Evolutionary conservation across 1,140 invertebrate genomes (phyloP).

Genomic region (Holotrichia oblita): DNA sequence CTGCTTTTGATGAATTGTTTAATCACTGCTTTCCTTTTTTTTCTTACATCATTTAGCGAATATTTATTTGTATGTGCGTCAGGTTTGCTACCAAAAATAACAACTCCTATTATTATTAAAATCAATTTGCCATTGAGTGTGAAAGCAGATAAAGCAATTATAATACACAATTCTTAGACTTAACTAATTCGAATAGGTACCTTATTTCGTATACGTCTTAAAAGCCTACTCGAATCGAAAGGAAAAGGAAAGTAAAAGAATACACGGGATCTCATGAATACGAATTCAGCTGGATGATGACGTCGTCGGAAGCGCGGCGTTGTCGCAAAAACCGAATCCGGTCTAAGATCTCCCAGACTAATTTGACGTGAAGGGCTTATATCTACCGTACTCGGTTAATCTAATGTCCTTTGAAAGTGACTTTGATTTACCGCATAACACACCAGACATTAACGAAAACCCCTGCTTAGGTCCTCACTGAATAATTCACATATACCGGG

Average conservation of each 20-base stretch:
- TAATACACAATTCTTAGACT: no score
- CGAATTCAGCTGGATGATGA: neutral
- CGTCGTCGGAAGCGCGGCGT: neutral
- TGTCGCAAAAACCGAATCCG: constrained; percentile 24
- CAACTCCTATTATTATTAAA: no score
- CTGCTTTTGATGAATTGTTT: no score
- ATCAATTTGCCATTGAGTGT: no score
- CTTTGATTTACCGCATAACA: constrained; percentile 27
- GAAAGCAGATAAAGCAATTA: no score
- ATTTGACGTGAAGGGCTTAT: constrained; percentile 24
- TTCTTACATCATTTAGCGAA: no score
- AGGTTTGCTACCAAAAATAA: no score
- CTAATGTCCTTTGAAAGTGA: constrained; percentile 31
- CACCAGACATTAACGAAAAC: constrained; percentile 21
- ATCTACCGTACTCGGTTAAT: constrained; percentile 13
- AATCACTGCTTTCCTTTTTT: no score
- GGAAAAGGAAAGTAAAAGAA: neutral
- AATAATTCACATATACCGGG: constrained; percentile 18
- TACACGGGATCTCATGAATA: constrained; percentile 5
- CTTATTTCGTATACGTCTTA: no score
- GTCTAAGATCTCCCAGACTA: constrained; percentile 33
- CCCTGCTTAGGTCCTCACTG: neutral
- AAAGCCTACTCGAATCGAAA: neutral
- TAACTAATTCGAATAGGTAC: no score
- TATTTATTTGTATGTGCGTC: no score